phyloP scores from a whole-genome alignment of 2,888 invertebrate species.

The Nomada flava region DNA sequence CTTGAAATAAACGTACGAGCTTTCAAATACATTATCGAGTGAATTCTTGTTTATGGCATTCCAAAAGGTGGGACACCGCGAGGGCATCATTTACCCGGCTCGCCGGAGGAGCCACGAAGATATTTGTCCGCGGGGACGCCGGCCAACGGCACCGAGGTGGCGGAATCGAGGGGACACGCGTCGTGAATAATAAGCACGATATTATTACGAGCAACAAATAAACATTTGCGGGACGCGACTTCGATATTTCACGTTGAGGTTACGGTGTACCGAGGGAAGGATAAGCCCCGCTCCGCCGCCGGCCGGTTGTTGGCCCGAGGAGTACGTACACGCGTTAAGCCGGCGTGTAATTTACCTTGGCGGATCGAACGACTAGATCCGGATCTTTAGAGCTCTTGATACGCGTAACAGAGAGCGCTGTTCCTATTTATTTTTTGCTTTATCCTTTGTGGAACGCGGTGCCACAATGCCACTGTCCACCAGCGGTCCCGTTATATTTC shows the following conservation, averaged over 20 bases:
- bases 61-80: constrained; percentile 62
- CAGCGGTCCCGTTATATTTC: constrained; percentile 48
- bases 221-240: constrained; percentile 44
- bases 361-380: constrained; percentile 51
- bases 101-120: constrained; percentile 45
- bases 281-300: background rate
- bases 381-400: constrained; percentile 55
- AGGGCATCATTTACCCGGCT: constrained; percentile 64
- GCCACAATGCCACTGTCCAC: constrained; percentile 40
- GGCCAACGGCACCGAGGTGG: constrained; percentile 1
- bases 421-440: constrained; percentile 11
- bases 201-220: constrained; percentile 67
- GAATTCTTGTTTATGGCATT: constrained; percentile 74
- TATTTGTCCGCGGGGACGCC: constrained; percentile 47
- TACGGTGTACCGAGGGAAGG: background rate
- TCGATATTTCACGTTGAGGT: constrained; percentile 49
- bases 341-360: constrained; percentile 38
- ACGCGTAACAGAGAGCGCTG: constrained; percentile 22
- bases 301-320: too few species aligned
- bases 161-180: constrained; percentile 27
- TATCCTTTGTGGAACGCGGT: too few species aligned
- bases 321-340: constrained; percentile 41
- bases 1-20: constrained; percentile 71
- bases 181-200: constrained; percentile 66
- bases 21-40: constrained; percentile 73